Evolutionary conservation across 2,797 vertebrate species (phyloP), one percentile per base, ranked within the genome.

Genomic region (Sus cebifrons): DNA sequence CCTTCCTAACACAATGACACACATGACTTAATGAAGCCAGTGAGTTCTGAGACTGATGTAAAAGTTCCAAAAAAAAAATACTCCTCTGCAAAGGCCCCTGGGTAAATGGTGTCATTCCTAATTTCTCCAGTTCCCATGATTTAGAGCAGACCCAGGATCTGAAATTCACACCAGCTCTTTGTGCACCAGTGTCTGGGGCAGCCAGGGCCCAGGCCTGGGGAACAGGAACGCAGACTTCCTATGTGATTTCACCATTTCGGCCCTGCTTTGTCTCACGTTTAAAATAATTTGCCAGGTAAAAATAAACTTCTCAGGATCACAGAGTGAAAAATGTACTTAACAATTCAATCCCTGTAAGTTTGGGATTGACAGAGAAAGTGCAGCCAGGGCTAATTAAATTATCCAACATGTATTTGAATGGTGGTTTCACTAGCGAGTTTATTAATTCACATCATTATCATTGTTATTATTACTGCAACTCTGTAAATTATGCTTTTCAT

Each of bases 141-240:
- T 98, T 98, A 99, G 99, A 98, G 98, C 99, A 99, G 99, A 98
- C 98, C 32, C 98, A 96, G 97, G 98, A 99, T 99, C 98, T 99
- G 99, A 99, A 99, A 99, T 99, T 99, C 99, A 99, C 99, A 99
- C 98, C 99, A 98, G 98, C 96, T 99, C 98, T 99, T 99, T 99
- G 99, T 99, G 99, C 99, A 98, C 99, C 96, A 97, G 98, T 98
- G 98, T 98, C 98, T 96, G 17, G 49, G 94, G 88, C 84, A 62
- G 68, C 23, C 6, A 82, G 65, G 98, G 98, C 98, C 98, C 98
- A 97, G 98, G 98, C 98, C 97, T 96, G 92, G 98, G 96, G 98
- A 98, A 98, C 99, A 98, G 98, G 99, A 99, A 99, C 96, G 98
- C 98, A 98, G 98, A 99, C 99, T 99, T 99, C 99, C 99, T 98